A percentile compares a stretch with the other conserved stretches of the same genome.
Evolutionary conservation across 2,888 invertebrate species (phyloP).

Genomic region (Scaptomyza reducta): DNA sequence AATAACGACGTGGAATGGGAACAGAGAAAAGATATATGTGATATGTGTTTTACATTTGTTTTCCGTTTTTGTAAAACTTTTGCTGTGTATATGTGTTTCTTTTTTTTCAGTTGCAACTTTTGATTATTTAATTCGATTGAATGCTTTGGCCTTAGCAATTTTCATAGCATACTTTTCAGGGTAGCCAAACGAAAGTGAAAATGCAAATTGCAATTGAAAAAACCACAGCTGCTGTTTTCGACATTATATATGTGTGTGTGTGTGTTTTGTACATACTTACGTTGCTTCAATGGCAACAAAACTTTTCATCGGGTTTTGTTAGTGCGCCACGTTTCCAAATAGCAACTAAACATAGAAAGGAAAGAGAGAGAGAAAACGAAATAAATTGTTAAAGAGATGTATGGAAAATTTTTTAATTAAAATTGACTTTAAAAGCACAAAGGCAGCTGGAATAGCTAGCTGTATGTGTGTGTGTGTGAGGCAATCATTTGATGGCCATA

Average conservation of each 20-base stretch:
- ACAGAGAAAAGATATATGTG: conserved; percentile 14
- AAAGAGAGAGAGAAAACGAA: conserved; percentile 4
- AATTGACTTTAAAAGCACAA: conserved; percentile 40
- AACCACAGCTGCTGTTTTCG: conserved; percentile 20
- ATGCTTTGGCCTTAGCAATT: conserved; percentile 13
- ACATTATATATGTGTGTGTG: not conserved
- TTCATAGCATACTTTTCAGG: conserved; percentile 29
- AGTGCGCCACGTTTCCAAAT: conserved; percentile 45
- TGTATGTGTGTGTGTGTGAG: conserved; percentile 13
- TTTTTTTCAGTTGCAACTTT: conserved; percentile 21
- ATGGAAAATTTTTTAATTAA: conserved; percentile 30
- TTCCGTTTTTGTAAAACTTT: conserved; percentile 13
- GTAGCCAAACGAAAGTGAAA: conserved; percentile 41
- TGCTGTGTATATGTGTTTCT: conserved; percentile 8
- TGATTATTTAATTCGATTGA: conserved; percentile 34
- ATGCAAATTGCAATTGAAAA: conserved; percentile 24
- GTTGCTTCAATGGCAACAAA: conserved; percentile 62
- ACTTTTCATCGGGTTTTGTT: conserved; percentile 69
- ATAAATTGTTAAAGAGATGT: conserved; percentile 20
- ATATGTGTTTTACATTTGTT: conserved; percentile 25
- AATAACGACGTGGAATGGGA: too few species aligned
- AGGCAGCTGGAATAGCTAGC: conserved; percentile 2
- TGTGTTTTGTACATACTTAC: conserved; percentile 54
- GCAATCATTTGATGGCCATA: conserved; percentile 70
- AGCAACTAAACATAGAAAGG: conserved; percentile 21